Conservation (phyloP, 2,113 vertebrate species). For the Lucifuga dentata region DNA sequence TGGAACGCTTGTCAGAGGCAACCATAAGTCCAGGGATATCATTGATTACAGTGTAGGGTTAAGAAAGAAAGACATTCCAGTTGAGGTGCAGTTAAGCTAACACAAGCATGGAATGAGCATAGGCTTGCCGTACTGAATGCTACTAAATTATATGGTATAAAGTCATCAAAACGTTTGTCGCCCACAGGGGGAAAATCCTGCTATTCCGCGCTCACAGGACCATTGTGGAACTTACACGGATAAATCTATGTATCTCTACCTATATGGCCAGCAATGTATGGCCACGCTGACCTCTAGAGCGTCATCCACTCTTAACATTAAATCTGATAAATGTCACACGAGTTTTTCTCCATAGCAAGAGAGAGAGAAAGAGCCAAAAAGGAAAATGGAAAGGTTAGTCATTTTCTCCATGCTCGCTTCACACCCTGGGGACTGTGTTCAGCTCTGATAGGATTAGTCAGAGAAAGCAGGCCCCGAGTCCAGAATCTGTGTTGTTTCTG, state of each 20-base stretch:
- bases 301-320: background rate
- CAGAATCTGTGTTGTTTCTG: constrained; percentile 48
- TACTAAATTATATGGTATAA: constrained; percentile 56
- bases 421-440: constrained; percentile 6
- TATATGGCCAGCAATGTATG: background rate
- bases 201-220: background rate
- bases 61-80: constrained; percentile 41
- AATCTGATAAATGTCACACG: constrained; percentile 11
- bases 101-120: constrained; percentile 48
- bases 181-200: constrained; percentile 23
- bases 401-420: constrained; percentile 23
- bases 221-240: background rate
- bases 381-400: constrained; percentile 39
- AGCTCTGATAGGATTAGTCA: constrained; percentile 41
- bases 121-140: constrained; percentile 17
- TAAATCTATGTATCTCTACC: background rate
- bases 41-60: constrained; percentile 37
- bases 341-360: background rate
- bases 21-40: constrained; percentile 38
- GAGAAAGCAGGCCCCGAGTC: constrained; percentile 1
- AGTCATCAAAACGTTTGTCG: constrained; percentile 22
- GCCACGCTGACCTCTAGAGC: constrained; percentile 11
- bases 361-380: background rate
- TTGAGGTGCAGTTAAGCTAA: constrained; percentile 54
- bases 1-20: constrained; percentile 28